Conservation (phyloP, 2,797 vertebrate species). For the Apogon talboti region DNA sequence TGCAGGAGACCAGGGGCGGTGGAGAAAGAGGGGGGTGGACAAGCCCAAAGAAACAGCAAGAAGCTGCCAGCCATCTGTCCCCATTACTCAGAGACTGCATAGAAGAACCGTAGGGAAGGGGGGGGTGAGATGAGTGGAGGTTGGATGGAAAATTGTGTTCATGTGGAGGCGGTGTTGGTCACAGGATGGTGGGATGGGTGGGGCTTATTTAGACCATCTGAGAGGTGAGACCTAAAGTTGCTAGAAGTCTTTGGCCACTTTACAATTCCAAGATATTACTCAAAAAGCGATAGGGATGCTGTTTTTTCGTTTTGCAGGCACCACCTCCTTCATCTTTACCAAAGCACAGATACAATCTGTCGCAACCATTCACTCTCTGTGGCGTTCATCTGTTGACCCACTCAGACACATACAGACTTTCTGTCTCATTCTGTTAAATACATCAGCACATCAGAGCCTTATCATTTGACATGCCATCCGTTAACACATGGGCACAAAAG, state of each 20-base stretch:
- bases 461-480: constrained; percentile 58
- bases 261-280: constrained; percentile 21
- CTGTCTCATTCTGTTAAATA: constrained; percentile 52
- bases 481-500: constrained; percentile 34
- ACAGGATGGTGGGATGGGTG: constrained; percentile 23
- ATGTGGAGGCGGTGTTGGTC: constrained; percentile 12
- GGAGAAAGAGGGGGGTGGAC: constrained; percentile 43
- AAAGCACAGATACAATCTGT: constrained; percentile 44
- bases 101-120: constrained; percentile 47
- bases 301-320: not conserved
- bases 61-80: constrained; percentile 80
- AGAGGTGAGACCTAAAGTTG: constrained; percentile 27
- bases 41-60: constrained; percentile 74
- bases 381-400: constrained; percentile 57
- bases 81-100: constrained; percentile 73
- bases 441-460: constrained; percentile 33
- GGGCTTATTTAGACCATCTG: constrained; percentile 8
- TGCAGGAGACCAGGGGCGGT: constrained; percentile 68
- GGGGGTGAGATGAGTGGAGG: constrained; percentile 19
- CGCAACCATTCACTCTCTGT: constrained; percentile 32
- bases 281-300: constrained; percentile 26
- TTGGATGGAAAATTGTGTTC: constrained; percentile 31
- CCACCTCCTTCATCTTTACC: constrained; percentile 27
- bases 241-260: constrained; percentile 17
- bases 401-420: constrained; percentile 42